phyloP scores from a whole-genome alignment of 2,113 vertebrate genomes.

The Eulemur rufifrons region DNA sequence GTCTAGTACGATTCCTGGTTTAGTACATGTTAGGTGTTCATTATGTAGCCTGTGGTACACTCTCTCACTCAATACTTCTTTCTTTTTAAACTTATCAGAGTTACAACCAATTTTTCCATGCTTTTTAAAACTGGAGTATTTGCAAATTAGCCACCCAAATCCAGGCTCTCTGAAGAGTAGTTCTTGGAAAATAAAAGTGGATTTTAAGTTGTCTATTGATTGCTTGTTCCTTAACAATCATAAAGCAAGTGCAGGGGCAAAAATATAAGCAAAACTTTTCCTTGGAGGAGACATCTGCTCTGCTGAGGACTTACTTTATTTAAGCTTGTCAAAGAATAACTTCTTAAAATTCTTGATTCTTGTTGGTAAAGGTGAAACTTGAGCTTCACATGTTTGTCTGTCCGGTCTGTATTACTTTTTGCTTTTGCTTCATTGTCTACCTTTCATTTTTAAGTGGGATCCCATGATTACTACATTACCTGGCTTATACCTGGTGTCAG shows the following conservation, averaged over 20 bases:
- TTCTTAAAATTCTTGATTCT: not conserved
- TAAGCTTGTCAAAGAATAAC: not conserved
- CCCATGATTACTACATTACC: constrained; percentile 98
- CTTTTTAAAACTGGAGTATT: not conserved
- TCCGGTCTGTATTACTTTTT: not conserved
- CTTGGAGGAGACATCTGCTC: not conserved
- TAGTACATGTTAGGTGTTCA: not conserved
- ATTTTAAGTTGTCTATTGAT: not conserved
- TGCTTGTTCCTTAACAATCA: not conserved
- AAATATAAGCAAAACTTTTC: not conserved
- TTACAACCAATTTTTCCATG: not conserved
- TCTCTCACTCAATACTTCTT: not conserved
- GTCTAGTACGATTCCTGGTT: not conserved
- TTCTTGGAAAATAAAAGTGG: not conserved
- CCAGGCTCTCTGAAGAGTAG: not conserved
- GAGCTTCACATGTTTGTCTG: not conserved
- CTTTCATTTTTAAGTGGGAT: constrained; percentile 90
- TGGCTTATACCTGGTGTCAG: constrained; percentile 93
- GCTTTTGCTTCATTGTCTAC: not conserved
- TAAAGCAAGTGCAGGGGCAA: not conserved
- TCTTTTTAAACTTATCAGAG: not conserved
- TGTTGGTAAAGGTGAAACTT: not conserved
- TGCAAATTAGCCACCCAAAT: not conserved
- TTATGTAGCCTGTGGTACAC: not conserved
- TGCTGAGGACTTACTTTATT: not conserved